Conservation (phyloP, 2,888 invertebrate genomes). For the Acrobasis suavella region DNA sequence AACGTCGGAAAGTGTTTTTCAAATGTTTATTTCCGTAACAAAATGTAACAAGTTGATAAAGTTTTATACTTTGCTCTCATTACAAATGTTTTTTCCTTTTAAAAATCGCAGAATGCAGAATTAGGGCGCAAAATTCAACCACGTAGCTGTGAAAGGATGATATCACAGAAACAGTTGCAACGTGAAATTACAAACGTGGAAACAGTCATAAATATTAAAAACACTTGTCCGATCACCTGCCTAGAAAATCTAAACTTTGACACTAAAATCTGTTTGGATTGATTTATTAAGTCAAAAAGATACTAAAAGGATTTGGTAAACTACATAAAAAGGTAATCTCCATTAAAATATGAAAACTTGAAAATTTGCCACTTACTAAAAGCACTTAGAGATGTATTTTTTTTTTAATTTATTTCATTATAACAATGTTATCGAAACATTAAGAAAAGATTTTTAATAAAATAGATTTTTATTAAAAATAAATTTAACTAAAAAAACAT, state of each 20-base stretch:
- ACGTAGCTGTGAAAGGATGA: conserved; percentile 48
- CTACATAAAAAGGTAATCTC: conserved; percentile 3
- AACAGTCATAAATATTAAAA: conserved; percentile 22
- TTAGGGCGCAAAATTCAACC: conserved; percentile 42
- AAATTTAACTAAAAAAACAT: not conserved
- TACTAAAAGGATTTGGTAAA: not conserved
- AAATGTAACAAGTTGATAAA: too few relatives aligned
- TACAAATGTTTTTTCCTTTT: not conserved
- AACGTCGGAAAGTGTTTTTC: too few relatives aligned
- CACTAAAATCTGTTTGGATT: not conserved
- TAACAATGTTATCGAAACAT: not conserved
- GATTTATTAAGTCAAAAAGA: not conserved
- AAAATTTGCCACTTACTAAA: conserved; percentile 6
- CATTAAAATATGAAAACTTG: not conserved
- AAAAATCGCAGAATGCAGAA: conserved; percentile 7
- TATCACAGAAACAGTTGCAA: conserved; percentile 61
- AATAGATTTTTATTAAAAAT: not conserved
- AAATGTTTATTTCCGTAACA: too few relatives aligned
- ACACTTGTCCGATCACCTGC: conserved; percentile 20
- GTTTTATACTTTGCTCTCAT: too few relatives aligned
- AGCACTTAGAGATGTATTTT: not conserved
- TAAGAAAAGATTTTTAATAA: not conserved
- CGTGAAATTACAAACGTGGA: conserved; percentile 29
- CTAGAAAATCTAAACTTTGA: conserved; percentile 15
- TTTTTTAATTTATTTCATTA: not conserved